Evolutionary conservation across 2,888 invertebrate genomes (phyloP).

Genomic region (Acanthococcus lagerstroemiae): DNA sequence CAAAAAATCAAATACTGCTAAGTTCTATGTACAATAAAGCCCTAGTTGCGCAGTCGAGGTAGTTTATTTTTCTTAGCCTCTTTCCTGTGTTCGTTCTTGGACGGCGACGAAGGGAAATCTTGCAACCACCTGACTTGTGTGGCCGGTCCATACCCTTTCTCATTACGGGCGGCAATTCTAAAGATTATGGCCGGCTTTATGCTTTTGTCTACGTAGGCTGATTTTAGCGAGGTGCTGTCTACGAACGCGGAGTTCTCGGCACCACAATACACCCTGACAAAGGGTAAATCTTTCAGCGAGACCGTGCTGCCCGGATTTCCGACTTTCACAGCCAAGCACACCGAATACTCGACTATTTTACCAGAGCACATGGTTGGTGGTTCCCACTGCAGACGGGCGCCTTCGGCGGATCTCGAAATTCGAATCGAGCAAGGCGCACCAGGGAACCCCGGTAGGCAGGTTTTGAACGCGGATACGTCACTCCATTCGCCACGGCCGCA

Average conservation of each 20-base stretch:
- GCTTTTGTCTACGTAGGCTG: conserved; percentile 89
- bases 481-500: conserved; percentile 88
- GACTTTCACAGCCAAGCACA: conserved; percentile 79
- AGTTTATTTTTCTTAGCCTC: conserved; percentile 5
- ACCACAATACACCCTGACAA: conserved; percentile 93
- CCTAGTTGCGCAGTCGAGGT: too few relatives aligned
- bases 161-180: conserved; percentile 94
- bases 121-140: conserved; percentile 99
- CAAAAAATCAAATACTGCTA: too few relatives aligned
- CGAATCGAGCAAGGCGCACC: conserved; percentile 98
- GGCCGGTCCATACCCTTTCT: conserved; percentile 97
- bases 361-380: conserved; percentile 88
- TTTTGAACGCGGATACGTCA: conserved; percentile 91
- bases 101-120: conserved; percentile 42
- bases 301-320: conserved; percentile 39
- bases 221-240: conserved; percentile 68
- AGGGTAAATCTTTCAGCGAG: conserved; percentile 58
- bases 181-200: conserved; percentile 93
- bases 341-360: conserved; percentile 91
- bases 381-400: conserved; percentile 96
- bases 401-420: conserved; percentile 88
- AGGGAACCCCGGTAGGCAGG: conserved; percentile 92
- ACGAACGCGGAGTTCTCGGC: conserved; percentile 86
- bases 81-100: neutral
- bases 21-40: too few relatives aligned